Percentiles rank a stretch among this genome's conserved stretches.
Conservation (phyloP, 2,797 vertebrate genomes). For the Anableps anableps region DNA sequence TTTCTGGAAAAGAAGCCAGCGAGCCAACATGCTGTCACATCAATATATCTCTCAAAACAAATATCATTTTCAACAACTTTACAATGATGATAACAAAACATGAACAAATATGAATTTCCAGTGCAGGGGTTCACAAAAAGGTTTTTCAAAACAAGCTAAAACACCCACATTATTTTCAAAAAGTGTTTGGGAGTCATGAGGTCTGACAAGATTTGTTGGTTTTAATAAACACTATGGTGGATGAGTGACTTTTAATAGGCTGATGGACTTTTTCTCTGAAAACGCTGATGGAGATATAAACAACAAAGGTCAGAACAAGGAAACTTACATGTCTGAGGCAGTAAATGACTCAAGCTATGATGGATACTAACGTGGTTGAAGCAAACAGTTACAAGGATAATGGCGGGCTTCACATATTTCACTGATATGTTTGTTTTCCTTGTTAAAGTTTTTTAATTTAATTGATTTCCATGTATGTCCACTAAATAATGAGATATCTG, state of each 20-base stretch:
- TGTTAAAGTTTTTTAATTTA: background rate
- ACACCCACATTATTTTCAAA: background rate
- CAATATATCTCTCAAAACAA: background rate
- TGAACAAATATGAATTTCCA: background rate
- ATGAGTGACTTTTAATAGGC: background rate
- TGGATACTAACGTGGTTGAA: background rate
- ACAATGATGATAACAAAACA: background rate
- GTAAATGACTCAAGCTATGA: background rate
- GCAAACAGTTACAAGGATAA: background rate
- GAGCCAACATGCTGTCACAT: background rate
- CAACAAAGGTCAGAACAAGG: background rate
- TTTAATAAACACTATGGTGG: background rate
- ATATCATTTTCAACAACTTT: background rate
- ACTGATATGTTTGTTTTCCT: background rate
- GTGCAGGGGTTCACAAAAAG: background rate
- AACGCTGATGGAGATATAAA: background rate
- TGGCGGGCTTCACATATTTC: background rate
- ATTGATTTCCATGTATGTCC: background rate
- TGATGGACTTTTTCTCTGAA: background rate
- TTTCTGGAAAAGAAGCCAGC: background rate
- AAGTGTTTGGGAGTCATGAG: background rate
- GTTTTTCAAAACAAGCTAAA: background rate
- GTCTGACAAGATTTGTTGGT: background rate
- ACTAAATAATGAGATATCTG: background rate
- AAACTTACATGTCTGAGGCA: background rate